Base-by-base conservation (phyloP, 1,140 invertebrate genomes). In the Eumeta japonica region DNA sequence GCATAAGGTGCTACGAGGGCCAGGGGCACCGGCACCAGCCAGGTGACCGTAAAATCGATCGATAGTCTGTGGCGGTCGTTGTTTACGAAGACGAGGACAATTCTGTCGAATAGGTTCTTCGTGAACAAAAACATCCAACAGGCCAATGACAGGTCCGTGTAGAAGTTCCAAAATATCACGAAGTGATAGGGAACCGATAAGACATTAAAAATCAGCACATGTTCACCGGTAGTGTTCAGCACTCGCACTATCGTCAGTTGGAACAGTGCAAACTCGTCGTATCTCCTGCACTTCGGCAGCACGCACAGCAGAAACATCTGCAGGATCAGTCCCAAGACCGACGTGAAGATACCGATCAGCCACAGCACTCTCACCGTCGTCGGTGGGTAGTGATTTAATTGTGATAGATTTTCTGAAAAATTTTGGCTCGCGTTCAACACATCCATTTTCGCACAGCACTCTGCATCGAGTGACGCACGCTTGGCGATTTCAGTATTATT, bases 71-170 rank as follows among this genome's bases (percentile, higher is more conserved):
- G 37, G 5, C 37, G 37, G 15, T 48, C 41, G 13, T 43, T 28
- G 2, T 46, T 28, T 12, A 35, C 36, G 18, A 65, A 59, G 10
- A 62, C 58, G 7, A 48, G 16, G 0, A 65, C 54, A 2, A 62
- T 46, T 36, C 62, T 62, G 11, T 59, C 45, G 35, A 55, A 65
- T 7, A 65, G 35, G 16, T 59, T 54, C 28, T 58, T 61, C 1
- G 59, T 58, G 30, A 59, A 65, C 1, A 65, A 29, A 33, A 57
- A 57, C 58, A 61, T 65, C 39, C 57, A 50, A 3, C 39, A 35
- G 3, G 61, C 27, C 1, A 61, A 19, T 0, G 46, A 48, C 0
- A 55, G 28, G 14, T 65, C 62, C 3, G 43, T 52, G 3, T 58
- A 52, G 4, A 55, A 33, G 18, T 65, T 62, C 1, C 50, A 10